Conservation (phyloP, 2,888 invertebrate genomes). For the Cecidostiba fungosa region DNA sequence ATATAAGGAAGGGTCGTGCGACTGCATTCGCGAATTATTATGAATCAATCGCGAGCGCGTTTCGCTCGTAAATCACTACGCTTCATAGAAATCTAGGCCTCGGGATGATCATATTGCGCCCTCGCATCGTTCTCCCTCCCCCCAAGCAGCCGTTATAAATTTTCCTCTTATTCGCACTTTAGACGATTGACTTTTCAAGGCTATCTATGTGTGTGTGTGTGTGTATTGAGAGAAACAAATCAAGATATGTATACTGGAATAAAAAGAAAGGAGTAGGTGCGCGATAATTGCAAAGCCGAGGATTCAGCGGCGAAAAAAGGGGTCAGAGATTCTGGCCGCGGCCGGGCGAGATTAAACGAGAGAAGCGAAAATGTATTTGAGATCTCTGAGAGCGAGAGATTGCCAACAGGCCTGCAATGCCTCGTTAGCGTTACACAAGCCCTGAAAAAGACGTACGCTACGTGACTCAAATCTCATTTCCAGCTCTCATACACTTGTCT, state of each 20-base stretch:
- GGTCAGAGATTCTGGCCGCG: neutral
- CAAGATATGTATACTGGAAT: neutral
- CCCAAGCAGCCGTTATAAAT: constrained; percentile 35
- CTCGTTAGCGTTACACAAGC: constrained; percentile 73
- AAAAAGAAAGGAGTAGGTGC: neutral
- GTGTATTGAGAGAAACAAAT: neutral
- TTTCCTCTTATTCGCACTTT: constrained; percentile 35
- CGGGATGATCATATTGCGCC: constrained; percentile 14
- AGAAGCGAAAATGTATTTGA: constrained; percentile 62
- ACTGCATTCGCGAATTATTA: constrained; percentile 52
- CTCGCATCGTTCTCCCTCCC: neutral
- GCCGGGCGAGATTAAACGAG: constrained; percentile 57
- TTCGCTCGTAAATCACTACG: constrained; percentile 57
- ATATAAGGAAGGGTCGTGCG: neutral
- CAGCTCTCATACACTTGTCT: constrained; percentile 50
- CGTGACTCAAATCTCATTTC: constrained; percentile 78
- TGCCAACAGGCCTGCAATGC: constrained; percentile 59
- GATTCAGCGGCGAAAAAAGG: constrained; percentile 13
- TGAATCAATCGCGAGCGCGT: constrained; percentile 53
- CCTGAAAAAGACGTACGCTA: constrained; percentile 71
- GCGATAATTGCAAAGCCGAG: constrained; percentile 39
- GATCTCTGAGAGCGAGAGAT: constrained; percentile 62
- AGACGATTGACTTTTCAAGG: constrained; percentile 22
- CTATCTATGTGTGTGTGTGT: neutral
- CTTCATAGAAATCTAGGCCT: constrained; percentile 54